Percentiles rank a stretch among this genome's conserved stretches.
Conservation (phyloP, 2,888 invertebrate species). For the Thymelicus sylvestris region DNA sequence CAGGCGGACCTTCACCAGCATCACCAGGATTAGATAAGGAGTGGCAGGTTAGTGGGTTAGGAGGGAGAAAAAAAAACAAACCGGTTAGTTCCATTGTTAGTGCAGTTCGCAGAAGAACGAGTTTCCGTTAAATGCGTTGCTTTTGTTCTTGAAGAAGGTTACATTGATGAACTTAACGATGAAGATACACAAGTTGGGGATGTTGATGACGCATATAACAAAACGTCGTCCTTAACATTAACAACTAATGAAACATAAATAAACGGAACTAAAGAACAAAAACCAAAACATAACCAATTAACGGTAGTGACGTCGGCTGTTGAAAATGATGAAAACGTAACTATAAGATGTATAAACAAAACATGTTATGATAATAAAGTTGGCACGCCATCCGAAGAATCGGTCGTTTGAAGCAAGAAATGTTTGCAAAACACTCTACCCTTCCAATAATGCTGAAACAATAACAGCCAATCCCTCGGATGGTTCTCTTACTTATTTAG, state of each 20-base stretch:
- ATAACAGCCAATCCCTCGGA: slow-evolving; percentile 73
- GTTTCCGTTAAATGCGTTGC: slow-evolving; percentile 45
- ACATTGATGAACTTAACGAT: slow-evolving; percentile 3
- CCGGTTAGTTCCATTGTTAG: slow-evolving; percentile 74
- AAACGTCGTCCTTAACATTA: slow-evolving; percentile 48
- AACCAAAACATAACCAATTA: slow-evolving; percentile 61
- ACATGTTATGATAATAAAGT: slow-evolving; percentile 81
- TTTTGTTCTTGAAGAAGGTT: background rate
- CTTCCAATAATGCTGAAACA: slow-evolving; percentile 71
- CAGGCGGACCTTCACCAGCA: slow-evolving; percentile 81
- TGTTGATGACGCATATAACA: slow-evolving; percentile 35
- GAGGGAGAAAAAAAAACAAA: slow-evolving; percentile 61
- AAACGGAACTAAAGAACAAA: slow-evolving; percentile 37
- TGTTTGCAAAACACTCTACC: slow-evolving; percentile 80
- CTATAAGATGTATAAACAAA: slow-evolving; percentile 80
- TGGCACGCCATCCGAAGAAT: slow-evolving; percentile 81
- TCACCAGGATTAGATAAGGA: slow-evolving; percentile 79
- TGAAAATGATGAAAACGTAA: slow-evolving; percentile 72
- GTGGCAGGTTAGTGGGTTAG: slow-evolving; percentile 76
- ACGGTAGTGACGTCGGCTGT: slow-evolving; percentile 59
- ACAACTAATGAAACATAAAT: slow-evolving; percentile 50
- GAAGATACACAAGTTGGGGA: background rate
- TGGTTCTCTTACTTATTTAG: slow-evolving; percentile 68
- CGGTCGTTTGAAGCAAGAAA: slow-evolving; percentile 66
- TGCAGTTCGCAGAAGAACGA: slow-evolving; percentile 48